These are phyloP conservation scores for Spatulosminthurus flaviceps DNA, from an alignment of 2,888 invertebrate species.

Conservation along the genomic window DNA sequence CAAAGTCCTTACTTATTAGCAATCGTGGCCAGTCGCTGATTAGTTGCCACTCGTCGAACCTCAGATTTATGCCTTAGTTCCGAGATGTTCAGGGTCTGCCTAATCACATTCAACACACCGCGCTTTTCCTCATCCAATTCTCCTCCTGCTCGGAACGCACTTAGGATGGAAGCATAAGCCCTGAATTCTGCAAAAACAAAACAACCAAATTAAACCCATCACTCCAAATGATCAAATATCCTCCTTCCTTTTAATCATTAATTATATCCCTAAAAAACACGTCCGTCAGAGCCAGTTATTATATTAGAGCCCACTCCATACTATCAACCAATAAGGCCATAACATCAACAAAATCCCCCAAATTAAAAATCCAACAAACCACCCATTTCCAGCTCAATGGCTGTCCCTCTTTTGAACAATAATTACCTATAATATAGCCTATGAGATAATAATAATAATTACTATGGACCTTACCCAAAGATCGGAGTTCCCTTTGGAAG, in stretches of 20 bases:
- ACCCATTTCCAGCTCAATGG: no score
- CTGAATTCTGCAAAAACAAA: constrained; percentile 51
- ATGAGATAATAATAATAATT: not conserved
- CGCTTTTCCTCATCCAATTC: constrained; percentile 56
- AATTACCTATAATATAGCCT: not conserved
- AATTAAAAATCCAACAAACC: no score
- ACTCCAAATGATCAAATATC: no score
- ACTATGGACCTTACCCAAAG: constrained; percentile 31
- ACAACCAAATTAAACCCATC: not conserved
- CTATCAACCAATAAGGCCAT: no score
- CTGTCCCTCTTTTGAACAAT: no score
- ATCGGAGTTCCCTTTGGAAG: constrained; percentile 38
- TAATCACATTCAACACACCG: constrained; percentile 39
- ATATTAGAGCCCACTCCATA: no score
- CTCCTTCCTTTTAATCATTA: no score
- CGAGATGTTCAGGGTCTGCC: constrained; percentile 55
- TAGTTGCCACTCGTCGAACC: constrained; percentile 54
- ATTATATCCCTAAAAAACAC: no score
- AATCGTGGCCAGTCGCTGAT: constrained; percentile 53
- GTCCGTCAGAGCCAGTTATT: no score
- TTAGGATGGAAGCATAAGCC: constrained; percentile 50
- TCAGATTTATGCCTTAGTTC: constrained; percentile 60
- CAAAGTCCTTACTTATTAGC: constrained; percentile 54
- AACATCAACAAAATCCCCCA: no score
- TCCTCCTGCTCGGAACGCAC: constrained; percentile 58